Conservation (phyloP, 2,888 invertebrate genomes). For the Macrostomum cliftonense region DNA sequence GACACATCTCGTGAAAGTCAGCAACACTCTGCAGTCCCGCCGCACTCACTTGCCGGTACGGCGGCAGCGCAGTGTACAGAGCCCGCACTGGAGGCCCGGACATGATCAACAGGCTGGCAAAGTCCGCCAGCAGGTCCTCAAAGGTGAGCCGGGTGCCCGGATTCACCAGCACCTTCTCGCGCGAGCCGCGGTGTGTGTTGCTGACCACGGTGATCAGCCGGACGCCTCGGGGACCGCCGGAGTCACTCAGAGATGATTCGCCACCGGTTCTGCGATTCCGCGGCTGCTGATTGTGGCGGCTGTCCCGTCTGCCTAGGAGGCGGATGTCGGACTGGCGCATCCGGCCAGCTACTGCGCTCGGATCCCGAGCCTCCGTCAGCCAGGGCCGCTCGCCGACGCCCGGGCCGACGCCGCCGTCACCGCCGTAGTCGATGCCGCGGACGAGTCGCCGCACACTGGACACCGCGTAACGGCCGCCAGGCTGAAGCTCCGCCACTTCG, state of each 20-base stretch:
- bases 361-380: too few species aligned
- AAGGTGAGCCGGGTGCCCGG: constrained; percentile 76
- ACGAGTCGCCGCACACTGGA: constrained; percentile 61
- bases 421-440: constrained; percentile 19
- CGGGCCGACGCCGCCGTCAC: constrained; percentile 42
- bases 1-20: too few species aligned
- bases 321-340: too few species aligned
- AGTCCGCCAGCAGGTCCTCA: constrained; percentile 74
- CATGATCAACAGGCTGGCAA: constrained; percentile 34
- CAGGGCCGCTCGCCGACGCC: too few species aligned
- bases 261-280: constrained; percentile 4
- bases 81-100: constrained; percentile 50
- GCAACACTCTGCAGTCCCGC: too few species aligned
- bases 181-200: constrained; percentile 64
- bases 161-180: constrained; percentile 54
- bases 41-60: constrained; percentile 54
- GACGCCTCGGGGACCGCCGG: too few species aligned
- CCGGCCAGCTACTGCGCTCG: too few species aligned
- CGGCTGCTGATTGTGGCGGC: background rate
- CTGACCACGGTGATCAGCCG: constrained; percentile 59
- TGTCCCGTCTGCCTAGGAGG: too few species aligned
- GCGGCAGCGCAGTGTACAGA: constrained; percentile 71
- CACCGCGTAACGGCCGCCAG: constrained; percentile 70
- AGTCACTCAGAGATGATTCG: constrained; percentile 1
- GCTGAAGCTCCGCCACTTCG: constrained; percentile 37